These are phyloP conservation scores for Melanophora roralis DNA, from an alignment of 2,888 invertebrate genomes.

Conservation along the genomic window DNA sequence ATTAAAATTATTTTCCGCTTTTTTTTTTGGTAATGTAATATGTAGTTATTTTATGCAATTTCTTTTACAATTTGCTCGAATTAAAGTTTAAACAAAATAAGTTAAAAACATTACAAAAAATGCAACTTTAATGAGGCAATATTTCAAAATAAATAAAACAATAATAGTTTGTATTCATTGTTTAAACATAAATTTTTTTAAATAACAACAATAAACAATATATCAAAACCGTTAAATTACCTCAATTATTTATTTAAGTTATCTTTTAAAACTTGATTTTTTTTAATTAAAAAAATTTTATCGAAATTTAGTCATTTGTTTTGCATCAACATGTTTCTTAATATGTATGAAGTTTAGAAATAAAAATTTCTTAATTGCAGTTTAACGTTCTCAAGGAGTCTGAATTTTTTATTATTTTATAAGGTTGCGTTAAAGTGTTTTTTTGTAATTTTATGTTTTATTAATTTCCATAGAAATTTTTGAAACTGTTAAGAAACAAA, in stretches of 20 bases:
- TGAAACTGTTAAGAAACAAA: constrained; percentile 5
- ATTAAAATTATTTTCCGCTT: constrained; percentile 24
- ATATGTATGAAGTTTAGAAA: neutral
- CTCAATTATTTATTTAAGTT: constrained; percentile 44
- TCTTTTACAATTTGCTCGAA: constrained; percentile 51
- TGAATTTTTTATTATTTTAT: constrained; percentile 77
- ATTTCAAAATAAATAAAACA: constrained; percentile 43
- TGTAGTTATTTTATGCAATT: constrained; percentile 28
- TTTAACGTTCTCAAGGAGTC: constrained; percentile 70
- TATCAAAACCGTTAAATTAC: constrained; percentile 53
- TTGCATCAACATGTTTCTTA: neutral
- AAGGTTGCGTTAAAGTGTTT: constrained; percentile 68
- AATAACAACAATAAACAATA: constrained; percentile 36
- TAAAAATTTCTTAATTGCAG: constrained; percentile 3
- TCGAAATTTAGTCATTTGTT: neutral
- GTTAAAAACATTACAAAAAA: constrained; percentile 22
- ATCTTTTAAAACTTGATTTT: constrained; percentile 24
- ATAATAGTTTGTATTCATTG: constrained; percentile 57
- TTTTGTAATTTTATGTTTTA: constrained; percentile 11
- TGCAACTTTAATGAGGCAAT: constrained; percentile 40
- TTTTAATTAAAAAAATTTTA: constrained; percentile 27
- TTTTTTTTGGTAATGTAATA: constrained; percentile 41
- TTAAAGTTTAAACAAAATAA: constrained; percentile 36
- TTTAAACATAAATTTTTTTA: constrained; percentile 35
- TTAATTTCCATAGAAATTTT: constrained; percentile 39